These are phyloP conservation scores for Rhopilema esculentum DNA, from an alignment of 30 jellyfish, hydroid and myxozoan genomes.

Conservation along the genomic window DNA sequence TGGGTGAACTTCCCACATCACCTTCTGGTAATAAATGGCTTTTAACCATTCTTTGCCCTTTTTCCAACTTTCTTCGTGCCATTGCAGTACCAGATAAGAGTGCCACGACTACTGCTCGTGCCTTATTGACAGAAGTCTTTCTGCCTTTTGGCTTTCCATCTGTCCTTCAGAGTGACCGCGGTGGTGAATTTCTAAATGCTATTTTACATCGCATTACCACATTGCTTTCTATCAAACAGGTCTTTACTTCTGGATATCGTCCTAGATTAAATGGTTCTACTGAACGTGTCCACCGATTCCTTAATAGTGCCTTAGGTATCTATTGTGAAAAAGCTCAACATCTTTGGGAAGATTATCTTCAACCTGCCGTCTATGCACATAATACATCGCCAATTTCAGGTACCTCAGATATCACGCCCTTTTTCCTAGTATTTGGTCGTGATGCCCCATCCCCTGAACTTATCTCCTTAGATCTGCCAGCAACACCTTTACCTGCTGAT, in stretches of 20 bases:
- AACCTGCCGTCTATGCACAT: constrained; percentile 16
- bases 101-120: constrained; percentile 40
- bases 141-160: too few species aligned
- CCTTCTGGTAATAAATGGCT: constrained; percentile 50
- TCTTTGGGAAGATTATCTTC: constrained; percentile 24
- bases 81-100: constrained; percentile 52
- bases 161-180: too few species aligned
- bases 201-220: constrained; percentile 3
- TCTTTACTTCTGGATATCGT: constrained; percentile 26
- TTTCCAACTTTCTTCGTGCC: constrained; percentile 45
- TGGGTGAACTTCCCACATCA: constrained; percentile 48
- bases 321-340: not conserved
- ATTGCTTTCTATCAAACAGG: constrained; percentile 30
- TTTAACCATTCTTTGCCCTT: constrained; percentile 40
- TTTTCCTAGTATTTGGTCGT: too few species aligned
- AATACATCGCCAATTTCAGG: too few species aligned
- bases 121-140: too few species aligned
- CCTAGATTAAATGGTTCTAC: constrained; percentile 51
- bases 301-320: constrained; percentile 8
- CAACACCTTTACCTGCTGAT: too few species aligned
- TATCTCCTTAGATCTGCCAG: too few species aligned
- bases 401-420: too few species aligned
- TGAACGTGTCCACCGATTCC: constrained; percentile 55
- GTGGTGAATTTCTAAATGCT: too few species aligned
- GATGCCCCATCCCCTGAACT: too few species aligned